Conservation (phyloP, 2,888 invertebrate species). For the Cynaeus angustus region DNA sequence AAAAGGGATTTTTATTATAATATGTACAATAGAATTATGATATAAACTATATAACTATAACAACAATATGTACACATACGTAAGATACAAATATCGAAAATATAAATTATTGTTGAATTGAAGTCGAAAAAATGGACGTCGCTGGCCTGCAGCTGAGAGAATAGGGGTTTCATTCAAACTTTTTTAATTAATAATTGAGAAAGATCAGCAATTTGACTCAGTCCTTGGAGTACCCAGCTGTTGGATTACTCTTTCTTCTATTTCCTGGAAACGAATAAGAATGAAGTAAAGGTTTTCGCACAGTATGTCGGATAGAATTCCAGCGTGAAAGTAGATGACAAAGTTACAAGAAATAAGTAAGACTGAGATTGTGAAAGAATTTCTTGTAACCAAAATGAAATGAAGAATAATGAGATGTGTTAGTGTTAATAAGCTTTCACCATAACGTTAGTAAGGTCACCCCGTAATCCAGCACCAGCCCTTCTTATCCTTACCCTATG, state of each 20-base stretch:
- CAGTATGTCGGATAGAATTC: background rate
- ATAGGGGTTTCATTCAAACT: slow-evolving; percentile 40
- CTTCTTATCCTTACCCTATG: slow-evolving; percentile 71
- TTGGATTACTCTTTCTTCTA: slow-evolving; percentile 71
- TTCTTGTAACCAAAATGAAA: slow-evolving; percentile 10
- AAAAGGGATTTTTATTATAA: slow-evolving; percentile 50
- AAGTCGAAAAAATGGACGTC: slow-evolving; percentile 64
- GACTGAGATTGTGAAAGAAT: background rate
- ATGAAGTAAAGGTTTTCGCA: background rate
- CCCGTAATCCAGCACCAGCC: slow-evolving; percentile 54
- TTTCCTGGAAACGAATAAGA: slow-evolving; percentile 66
- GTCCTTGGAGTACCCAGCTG: slow-evolving; percentile 70
- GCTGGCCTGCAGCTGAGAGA: slow-evolving; percentile 64
- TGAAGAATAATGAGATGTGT: slow-evolving; percentile 35
- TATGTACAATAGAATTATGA: slow-evolving; percentile 67
- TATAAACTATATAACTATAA: slow-evolving; percentile 71
- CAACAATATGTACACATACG: slow-evolving; percentile 68
- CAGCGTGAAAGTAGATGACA: slow-evolving; percentile 9
- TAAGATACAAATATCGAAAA: slow-evolving; percentile 62
- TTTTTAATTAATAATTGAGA: slow-evolving; percentile 30
- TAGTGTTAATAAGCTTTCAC: slow-evolving; percentile 38
- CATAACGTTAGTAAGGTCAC: slow-evolving; percentile 34
- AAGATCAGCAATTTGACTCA: slow-evolving; percentile 67
- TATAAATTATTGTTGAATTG: slow-evolving; percentile 57
- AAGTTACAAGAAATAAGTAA: slow-evolving; percentile 22